phyloP scores from a whole-genome alignment of 2,113 vertebrate species.

The Pyrgilauda ruficollis region DNA sequence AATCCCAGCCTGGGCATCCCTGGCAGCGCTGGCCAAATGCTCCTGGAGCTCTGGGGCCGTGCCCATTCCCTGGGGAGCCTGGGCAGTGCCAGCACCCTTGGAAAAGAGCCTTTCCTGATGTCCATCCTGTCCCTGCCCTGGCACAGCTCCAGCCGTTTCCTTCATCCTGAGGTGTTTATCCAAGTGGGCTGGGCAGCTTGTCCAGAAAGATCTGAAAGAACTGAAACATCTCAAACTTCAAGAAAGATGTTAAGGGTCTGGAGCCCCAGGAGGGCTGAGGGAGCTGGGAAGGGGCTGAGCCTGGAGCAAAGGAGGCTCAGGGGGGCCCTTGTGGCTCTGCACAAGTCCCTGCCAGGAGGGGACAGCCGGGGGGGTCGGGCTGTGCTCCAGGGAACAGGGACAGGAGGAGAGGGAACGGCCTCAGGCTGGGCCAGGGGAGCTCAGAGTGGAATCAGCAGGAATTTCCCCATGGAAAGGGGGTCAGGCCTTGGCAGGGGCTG shows the following conservation, averaged over 20 bases:
- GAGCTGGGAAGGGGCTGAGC: neutral
- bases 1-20: neutral
- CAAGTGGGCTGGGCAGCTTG: neutral
- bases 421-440: no score
- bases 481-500: neutral
- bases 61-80: neutral
- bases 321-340: neutral
- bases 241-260: neutral
- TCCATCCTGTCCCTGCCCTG: rapidly evolving
- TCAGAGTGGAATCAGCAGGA: no score
- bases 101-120: no score
- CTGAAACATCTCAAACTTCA: neutral
- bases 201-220: neutral
- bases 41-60: neutral
- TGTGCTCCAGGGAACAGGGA: neutral
- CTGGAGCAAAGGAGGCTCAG: neutral
- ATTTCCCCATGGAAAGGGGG: neutral
- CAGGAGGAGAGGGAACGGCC: no score
- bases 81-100: no score
- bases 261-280: neutral
- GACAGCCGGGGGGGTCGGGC: neutral
- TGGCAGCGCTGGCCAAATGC: rapidly evolving
- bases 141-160: neutral
- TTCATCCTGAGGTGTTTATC: neutral
- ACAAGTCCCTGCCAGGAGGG: neutral